Conservation (phyloP, 2,888 invertebrate species). For the Netelia melanura region DNA sequence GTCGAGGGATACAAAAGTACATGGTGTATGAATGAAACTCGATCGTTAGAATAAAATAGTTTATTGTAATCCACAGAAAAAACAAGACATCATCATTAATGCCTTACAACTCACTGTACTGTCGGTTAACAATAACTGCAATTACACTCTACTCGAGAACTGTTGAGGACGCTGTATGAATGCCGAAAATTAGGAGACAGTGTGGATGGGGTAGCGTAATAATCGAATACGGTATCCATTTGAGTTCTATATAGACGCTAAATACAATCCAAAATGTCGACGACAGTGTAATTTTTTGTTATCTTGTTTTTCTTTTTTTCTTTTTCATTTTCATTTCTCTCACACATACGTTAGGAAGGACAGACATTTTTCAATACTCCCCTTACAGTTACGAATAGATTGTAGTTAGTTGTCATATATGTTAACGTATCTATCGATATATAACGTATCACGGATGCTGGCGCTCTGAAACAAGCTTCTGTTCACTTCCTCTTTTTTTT, state of each 20-base stretch:
- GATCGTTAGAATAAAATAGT: slow-evolving; percentile 83
- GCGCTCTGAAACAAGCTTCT: slow-evolving; percentile 73
- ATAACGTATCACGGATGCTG: slow-evolving; percentile 76
- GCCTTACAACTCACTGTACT: slow-evolving; percentile 83
- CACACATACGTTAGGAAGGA: slow-evolving; percentile 63
- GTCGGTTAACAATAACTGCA: slow-evolving; percentile 82
- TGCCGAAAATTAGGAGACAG: slow-evolving; percentile 57
- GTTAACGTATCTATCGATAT: slow-evolving; percentile 73
- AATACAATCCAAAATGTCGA: slow-evolving; percentile 71
- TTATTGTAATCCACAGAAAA: slow-evolving; percentile 84
- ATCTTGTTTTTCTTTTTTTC: slow-evolving; percentile 37
- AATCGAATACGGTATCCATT: slow-evolving; percentile 62
- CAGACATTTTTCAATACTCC: slow-evolving; percentile 62
- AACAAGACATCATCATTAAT: slow-evolving; percentile 82
- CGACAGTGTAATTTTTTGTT: slow-evolving; percentile 62
- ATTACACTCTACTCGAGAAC: slow-evolving; percentile 77
- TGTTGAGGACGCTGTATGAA: slow-evolving; percentile 64
- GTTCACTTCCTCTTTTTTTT: slow-evolving; percentile 47
- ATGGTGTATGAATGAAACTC: slow-evolving; percentile 2
- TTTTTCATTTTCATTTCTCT: slow-evolving; percentile 51
- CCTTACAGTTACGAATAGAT: slow-evolving; percentile 71
- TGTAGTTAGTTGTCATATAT: slow-evolving; percentile 71
- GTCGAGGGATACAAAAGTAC: neutral
- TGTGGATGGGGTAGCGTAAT: slow-evolving; percentile 26
- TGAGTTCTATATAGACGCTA: slow-evolving; percentile 65